These are phyloP conservation scores for Rhingia rostrata DNA, from an alignment of 2,888 invertebrate species.

Conservation along the genomic window DNA sequence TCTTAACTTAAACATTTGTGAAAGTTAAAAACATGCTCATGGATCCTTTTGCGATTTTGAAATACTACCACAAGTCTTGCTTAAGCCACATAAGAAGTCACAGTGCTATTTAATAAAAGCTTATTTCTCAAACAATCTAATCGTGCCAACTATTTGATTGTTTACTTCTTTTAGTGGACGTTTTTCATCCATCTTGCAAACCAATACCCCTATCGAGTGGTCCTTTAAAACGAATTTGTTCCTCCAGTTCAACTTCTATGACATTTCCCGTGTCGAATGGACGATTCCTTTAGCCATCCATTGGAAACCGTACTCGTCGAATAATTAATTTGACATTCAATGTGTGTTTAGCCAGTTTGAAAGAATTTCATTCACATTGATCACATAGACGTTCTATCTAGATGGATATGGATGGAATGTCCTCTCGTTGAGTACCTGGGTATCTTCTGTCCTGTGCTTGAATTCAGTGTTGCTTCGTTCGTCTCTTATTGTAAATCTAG, in stretches of 20 bases:
- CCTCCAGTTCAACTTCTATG: constrained; percentile 55
- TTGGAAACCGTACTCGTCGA: constrained; percentile 55
- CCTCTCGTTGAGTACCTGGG: constrained; percentile 14
- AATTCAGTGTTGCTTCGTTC: constrained; percentile 44
- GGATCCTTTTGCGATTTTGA: no score
- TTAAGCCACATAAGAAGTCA: no score
- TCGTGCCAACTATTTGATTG: no score
- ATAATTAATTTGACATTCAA: constrained; percentile 74
- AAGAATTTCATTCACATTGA: constrained; percentile 72
- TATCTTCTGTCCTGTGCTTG: constrained; percentile 1
- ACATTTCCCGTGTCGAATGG: constrained; percentile 2
- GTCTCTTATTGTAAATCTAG: constrained; percentile 35
- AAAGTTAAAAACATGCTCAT: no score
- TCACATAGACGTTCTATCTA: constrained; percentile 61
- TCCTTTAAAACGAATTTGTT: constrained; percentile 50
- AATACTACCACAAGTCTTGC: no score
- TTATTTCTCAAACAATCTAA: no score
- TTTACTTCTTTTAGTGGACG: no score
- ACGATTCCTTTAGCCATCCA: background rate
- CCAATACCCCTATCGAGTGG: no score
- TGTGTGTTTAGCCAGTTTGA: constrained; percentile 70
- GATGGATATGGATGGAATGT: constrained; percentile 38
- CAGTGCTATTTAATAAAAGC: no score
- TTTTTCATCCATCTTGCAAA: no score
- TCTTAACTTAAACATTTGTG: no score